phyloP scores from a whole-genome alignment of 1,140 invertebrate genomes.

The Drosophila murphyi region DNA sequence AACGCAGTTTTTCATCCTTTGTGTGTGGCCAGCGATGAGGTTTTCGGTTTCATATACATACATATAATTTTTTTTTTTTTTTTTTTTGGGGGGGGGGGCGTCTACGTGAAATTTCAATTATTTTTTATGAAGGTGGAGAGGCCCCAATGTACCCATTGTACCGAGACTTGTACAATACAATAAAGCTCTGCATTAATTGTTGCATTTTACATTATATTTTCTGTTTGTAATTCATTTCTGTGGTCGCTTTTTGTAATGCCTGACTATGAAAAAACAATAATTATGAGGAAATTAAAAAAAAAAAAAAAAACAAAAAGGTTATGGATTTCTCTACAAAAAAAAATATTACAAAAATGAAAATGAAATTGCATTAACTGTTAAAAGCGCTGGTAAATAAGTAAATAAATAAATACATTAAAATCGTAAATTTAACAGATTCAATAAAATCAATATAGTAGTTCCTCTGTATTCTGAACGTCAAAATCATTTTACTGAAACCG shows the following conservation, averaged over 20 bases:
- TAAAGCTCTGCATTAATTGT: conserved; percentile 38
- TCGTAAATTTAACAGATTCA: too few species aligned
- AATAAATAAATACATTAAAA: background rate
- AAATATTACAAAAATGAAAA: background rate
- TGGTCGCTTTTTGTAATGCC: conserved; percentile 30
- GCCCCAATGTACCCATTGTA: conserved; percentile 17
- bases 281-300: conserved; percentile 13
- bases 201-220: conserved; percentile 54
- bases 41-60: conserved; percentile 9
- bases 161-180: background rate
- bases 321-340: conserved; percentile 25
- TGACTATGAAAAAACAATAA: conserved; percentile 12
- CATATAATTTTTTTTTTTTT: conserved; percentile 25
- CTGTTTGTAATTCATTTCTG: conserved; percentile 60
- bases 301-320: conserved; percentile 1
- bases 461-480: too few species aligned
- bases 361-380: background rate
- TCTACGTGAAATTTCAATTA: conserved; percentile 54
- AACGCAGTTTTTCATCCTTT: conserved; percentile 46
- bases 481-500: too few species aligned
- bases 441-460: too few species aligned
- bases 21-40: conserved; percentile 56
- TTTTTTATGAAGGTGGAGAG: conserved; percentile 13
- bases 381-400: background rate
- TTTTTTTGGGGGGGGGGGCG: too few species aligned